These are phyloP conservation scores for Lasioglossum malachurum DNA, from an alignment of 2,888 invertebrate species.

Conservation along the genomic window DNA sequence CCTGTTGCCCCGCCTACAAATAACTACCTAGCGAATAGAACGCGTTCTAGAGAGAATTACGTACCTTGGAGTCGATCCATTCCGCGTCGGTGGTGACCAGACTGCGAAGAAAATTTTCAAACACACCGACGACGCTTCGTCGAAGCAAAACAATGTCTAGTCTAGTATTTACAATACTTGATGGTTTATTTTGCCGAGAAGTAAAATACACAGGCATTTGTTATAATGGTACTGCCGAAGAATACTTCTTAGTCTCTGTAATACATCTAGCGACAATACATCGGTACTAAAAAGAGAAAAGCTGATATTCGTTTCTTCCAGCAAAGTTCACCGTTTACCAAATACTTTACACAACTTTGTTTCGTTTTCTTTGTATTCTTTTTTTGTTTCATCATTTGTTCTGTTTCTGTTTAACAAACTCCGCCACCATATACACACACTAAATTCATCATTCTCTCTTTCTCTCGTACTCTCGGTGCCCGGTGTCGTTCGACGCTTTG, in stretches of 20 bases:
- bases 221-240: slow-evolving; percentile 69
- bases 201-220: slow-evolving; percentile 75
- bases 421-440: slow-evolving; percentile 3
- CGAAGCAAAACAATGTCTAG: background rate
- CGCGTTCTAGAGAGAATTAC: background rate
- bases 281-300: slow-evolving; percentile 75
- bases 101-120: background rate
- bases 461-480: background rate
- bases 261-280: slow-evolving; percentile 74
- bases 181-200: slow-evolving; percentile 74
- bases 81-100: slow-evolving; percentile 8
- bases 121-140: background rate
- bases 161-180: slow-evolving; percentile 66
- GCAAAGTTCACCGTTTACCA: slow-evolving; percentile 57
- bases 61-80: slow-evolving; percentile 13
- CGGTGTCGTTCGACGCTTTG: background rate
- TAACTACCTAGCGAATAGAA: background rate
- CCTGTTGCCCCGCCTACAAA: background rate
- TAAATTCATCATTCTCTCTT: slow-evolving; percentile 22
- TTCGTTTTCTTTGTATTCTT: slow-evolving; percentile 20
- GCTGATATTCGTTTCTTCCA: slow-evolving; percentile 57
- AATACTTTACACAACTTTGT: slow-evolving; percentile 60
- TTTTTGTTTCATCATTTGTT: slow-evolving; percentile 10
- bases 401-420: slow-evolving; percentile 14
- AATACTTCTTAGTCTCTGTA: slow-evolving; percentile 67